phyloP scores from a whole-genome alignment of 1,140 invertebrate genomes.

The Brachionus rotundiformis region DNA sequence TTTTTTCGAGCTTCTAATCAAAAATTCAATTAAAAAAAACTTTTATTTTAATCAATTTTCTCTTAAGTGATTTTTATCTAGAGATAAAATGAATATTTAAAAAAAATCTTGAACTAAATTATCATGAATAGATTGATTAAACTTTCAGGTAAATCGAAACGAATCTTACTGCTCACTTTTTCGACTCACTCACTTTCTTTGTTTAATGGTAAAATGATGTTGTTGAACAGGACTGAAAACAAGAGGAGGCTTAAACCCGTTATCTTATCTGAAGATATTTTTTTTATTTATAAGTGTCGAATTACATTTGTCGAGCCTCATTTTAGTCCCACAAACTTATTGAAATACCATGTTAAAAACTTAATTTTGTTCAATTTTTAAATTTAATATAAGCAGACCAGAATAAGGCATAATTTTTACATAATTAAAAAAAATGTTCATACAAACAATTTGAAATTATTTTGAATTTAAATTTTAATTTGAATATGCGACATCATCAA shows the following conservation, averaged over 20 bases:
- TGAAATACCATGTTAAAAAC: neutral
- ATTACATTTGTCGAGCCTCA: neutral
- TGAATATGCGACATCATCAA: neutral
- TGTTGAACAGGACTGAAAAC: neutral
- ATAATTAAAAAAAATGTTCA: constrained; percentile 17
- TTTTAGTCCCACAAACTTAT: neutral
- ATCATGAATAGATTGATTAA: no score
- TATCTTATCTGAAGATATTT: neutral
- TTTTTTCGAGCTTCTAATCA: neutral
- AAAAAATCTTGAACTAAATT: neutral
- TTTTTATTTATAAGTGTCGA: neutral
- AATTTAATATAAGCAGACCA: neutral
- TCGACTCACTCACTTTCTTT: no score
- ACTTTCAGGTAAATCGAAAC: neutral
- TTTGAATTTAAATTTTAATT: neutral
- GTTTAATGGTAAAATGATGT: no score
- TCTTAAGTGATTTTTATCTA: neutral
- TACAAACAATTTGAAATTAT: neutral
- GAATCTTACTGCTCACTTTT: neutral
- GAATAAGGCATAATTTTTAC: constrained; percentile 16
- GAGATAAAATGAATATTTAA: constrained; percentile 10
- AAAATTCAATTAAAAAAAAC: neutral
- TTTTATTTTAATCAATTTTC: neutral
- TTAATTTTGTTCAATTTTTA: neutral
- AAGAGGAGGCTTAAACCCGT: neutral